Conservation (phyloP, 2,797 vertebrate species). For the Cyprinella venusta region DNA sequence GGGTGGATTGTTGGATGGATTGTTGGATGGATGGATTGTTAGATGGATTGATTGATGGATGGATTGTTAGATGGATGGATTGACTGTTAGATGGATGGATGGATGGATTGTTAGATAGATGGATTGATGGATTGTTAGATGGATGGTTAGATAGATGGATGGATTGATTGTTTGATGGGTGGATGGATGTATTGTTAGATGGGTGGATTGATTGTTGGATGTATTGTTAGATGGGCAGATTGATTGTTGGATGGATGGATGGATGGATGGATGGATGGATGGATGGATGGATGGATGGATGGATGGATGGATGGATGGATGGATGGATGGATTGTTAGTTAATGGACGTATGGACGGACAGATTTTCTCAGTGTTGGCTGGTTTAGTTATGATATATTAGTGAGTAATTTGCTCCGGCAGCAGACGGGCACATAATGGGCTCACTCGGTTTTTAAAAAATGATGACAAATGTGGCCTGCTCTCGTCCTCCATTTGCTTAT, state of each 20-base stretch:
- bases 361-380: not conserved
- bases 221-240: rapidly evolving
- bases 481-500: conserved; percentile 4
- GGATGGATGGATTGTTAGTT: not conserved
- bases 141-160: rapidly evolving
- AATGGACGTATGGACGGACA: not conserved
- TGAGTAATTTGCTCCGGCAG: not conserved
- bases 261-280: rapidly evolving
- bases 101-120: rapidly evolving
- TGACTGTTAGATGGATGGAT: too few relatives aligned
- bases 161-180: rapidly evolving
- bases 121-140: not conserved
- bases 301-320: not conserved
- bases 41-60: too few relatives aligned
- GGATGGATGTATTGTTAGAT: not conserved
- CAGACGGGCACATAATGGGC: not conserved
- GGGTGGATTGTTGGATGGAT: not conserved
- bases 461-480: not conserved
- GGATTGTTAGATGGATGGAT: too few relatives aligned
- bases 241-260: rapidly evolving
- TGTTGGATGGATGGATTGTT: too few relatives aligned
- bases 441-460: not conserved
- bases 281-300: rapidly evolving
- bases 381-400: not conserved
- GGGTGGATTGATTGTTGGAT: rapidly evolving